Evolutionary conservation across 2,113 vertebrate genomes (phyloP).

Genomic region (Ploceus nigricollis): DNA sequence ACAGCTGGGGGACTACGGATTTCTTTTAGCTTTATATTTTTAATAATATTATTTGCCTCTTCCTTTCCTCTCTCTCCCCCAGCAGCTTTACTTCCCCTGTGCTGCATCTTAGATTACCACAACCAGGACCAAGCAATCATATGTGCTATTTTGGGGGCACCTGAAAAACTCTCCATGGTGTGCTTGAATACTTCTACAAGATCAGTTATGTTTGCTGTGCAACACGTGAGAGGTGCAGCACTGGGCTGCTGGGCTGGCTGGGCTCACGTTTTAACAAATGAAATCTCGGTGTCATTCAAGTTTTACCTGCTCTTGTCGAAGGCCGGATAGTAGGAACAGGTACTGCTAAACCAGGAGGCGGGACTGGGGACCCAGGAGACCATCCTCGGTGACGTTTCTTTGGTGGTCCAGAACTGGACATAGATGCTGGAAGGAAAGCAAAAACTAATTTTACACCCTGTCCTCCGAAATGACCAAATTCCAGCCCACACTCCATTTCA

Average conservation of each 20-base stretch:
- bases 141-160: background rate
- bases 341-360: conserved; percentile 77
- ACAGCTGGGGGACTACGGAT: background rate
- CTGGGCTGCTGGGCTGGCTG: background rate
- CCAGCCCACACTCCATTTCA: background rate
- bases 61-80: background rate
- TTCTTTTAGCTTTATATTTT: background rate
- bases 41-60: background rate
- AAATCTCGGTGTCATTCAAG: background rate
- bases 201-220: background rate
- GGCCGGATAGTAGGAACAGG: conserved; percentile 85
- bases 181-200: background rate
- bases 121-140: background rate
- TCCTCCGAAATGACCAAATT: background rate
- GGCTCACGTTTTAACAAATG: background rate
- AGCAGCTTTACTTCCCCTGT: background rate
- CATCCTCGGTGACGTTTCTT: conserved; percentile 97
- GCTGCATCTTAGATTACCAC: background rate
- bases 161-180: background rate
- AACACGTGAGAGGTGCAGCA: background rate
- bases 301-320: conserved; percentile 78
- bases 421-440: conserved; percentile 69
- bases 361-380: conserved; percentile 84
- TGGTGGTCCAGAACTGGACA: conserved; percentile 89
- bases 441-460: background rate